Evolutionary conservation across 2,797 vertebrate genomes (phyloP).

Genomic region (Cynodonichthys magdalenae): DNA sequence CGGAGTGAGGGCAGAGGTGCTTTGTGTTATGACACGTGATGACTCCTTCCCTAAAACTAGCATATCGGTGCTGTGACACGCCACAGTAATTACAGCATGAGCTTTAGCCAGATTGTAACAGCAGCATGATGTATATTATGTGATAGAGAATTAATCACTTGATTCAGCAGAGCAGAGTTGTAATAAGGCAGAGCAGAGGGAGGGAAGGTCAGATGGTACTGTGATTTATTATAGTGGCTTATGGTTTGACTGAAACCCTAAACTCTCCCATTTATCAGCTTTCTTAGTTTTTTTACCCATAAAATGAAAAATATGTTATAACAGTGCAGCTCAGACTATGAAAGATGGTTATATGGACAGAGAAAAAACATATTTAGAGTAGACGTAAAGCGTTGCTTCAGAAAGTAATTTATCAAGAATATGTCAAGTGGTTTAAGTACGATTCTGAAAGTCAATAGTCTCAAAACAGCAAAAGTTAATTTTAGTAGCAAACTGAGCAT

Average conservation of each 20-base stretch:
- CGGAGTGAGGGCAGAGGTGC: neutral
- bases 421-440: neutral
- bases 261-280: slow-evolving; percentile 20
- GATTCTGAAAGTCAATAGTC: neutral
- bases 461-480: neutral
- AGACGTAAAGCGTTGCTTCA: neutral
- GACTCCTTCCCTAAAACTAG: slow-evolving; percentile 11
- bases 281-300: neutral
- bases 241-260: slow-evolving; percentile 30
- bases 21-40: slow-evolving; percentile 19
- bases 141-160: slow-evolving; percentile 43
- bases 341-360: slow-evolving; percentile 11
- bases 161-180: slow-evolving; percentile 29
- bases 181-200: slow-evolving; percentile 17
- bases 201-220: slow-evolving; percentile 23
- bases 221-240: slow-evolving; percentile 45
- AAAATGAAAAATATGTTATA: slow-evolving; percentile 33
- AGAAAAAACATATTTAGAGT: neutral
- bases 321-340: slow-evolving; percentile 5
- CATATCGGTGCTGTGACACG: slow-evolving; percentile 26
- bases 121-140: slow-evolving; percentile 26
- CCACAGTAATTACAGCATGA: slow-evolving; percentile 44
- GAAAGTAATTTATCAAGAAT: neutral
- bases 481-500: neutral
- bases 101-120: slow-evolving; percentile 25